Evolutionary conservation across 2,113 vertebrate genomes (phyloP).

Genomic region (Urocitellus parryii): DNA sequence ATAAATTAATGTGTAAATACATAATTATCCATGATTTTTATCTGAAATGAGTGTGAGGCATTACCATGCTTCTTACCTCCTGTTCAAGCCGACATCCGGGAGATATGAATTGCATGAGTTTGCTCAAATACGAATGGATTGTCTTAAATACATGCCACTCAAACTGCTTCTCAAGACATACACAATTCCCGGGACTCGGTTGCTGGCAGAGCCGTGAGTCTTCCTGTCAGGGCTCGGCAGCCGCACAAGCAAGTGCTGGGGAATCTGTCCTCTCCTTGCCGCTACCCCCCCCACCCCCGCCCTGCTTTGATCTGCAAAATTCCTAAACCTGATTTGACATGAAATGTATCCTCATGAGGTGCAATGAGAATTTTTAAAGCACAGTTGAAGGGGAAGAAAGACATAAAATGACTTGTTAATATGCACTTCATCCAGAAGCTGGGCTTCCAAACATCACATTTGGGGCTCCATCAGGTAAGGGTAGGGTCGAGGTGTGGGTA

Average conservation of each 20-base stretch:
- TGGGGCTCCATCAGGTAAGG: not conserved
- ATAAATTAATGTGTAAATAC: slow-evolving; percentile 34
- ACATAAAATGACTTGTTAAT: not conserved
- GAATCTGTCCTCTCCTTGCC: not conserved
- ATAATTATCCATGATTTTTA: slow-evolving; percentile 46
- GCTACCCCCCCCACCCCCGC: not conserved
- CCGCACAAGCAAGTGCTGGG: not conserved
- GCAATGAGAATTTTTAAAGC: not conserved
- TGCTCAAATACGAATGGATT: slow-evolving; percentile 51
- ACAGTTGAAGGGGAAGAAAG: not conserved
- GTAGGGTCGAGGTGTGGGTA: not conserved
- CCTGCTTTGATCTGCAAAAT: slow-evolving; percentile 35
- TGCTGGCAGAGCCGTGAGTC: slow-evolving; percentile 34
- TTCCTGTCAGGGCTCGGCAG: slow-evolving; percentile 1
- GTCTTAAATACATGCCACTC: slow-evolving; percentile 49
- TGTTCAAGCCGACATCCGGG: slow-evolving; percentile 37
- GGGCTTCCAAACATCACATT: not conserved
- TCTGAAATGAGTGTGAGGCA: slow-evolving; percentile 5
- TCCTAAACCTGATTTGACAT: slow-evolving; percentile 8
- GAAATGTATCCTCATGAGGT: not conserved
- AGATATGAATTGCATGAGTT: slow-evolving; percentile 9
- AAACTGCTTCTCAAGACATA: slow-evolving; percentile 44
- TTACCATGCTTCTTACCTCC: slow-evolving; percentile 3
- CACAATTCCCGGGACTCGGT: not conserved
- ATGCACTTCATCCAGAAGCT: not conserved